Evolutionary conservation across 2,888 invertebrate genomes (phyloP).

Genomic region (Trichogramma dendrolimi): DNA sequence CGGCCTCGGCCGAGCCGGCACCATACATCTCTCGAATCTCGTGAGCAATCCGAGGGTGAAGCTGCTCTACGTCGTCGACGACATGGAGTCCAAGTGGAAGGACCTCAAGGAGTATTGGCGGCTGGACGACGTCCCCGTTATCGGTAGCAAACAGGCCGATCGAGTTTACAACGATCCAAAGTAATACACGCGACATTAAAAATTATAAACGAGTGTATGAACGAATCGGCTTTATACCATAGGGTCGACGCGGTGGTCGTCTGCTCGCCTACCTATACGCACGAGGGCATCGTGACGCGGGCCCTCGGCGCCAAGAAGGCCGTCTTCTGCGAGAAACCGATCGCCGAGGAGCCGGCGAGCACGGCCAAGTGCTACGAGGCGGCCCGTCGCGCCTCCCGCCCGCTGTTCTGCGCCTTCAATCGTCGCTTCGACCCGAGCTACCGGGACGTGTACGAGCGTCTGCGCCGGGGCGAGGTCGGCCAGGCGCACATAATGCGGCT

Average conservation of each 20-base stretch:
- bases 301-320: conserved; percentile 59
- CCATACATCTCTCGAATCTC: conserved; percentile 58
- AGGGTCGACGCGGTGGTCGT: conserved; percentile 58
- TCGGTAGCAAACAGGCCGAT: conserved; percentile 54
- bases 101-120: conserved; percentile 56
- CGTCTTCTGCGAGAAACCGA: conserved; percentile 69
- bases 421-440: conserved; percentile 66
- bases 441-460: conserved; percentile 53
- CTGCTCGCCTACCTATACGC: conserved; percentile 60
- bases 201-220: background rate
- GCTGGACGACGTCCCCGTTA: conserved; percentile 52
- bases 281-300: conserved; percentile 57
- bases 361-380: conserved; percentile 59
- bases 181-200: conserved; percentile 43
- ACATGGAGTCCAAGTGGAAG: conserved; percentile 51
- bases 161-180: conserved; percentile 56
- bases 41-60: conserved; percentile 53
- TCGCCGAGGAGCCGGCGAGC: conserved; percentile 57
- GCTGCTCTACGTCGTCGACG: conserved; percentile 60
- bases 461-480: conserved; percentile 60
- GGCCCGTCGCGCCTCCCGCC: conserved; percentile 56
- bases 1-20: conserved; percentile 61
- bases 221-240: conserved; percentile 3
- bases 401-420: conserved; percentile 64
- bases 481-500: conserved; percentile 63